A percentile compares a stretch with the other conserved stretches of the same genome.
phyloP scores from a whole-genome alignment of 2,888 invertebrate species.

The Lepidonotus clava region DNA sequence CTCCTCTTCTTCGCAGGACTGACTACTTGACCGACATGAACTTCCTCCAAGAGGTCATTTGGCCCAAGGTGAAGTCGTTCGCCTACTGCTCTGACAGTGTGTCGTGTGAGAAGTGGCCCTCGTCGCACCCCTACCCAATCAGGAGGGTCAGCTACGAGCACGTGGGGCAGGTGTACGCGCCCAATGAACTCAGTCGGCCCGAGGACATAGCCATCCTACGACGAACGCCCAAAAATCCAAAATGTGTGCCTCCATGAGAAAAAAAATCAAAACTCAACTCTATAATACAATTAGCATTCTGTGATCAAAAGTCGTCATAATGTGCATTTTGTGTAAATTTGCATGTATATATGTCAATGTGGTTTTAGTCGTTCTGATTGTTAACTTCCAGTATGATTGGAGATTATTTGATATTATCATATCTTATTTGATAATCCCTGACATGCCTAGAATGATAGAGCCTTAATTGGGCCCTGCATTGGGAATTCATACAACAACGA shows the following conservation, averaged over 20 bases:
- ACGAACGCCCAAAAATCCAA: background rate
- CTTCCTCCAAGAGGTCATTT: slow-evolving; percentile 62
- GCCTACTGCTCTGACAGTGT: slow-evolving; percentile 67
- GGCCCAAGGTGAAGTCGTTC: slow-evolving; percentile 63
- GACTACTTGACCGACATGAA: slow-evolving; percentile 66
- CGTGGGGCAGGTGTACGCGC: slow-evolving; percentile 64
- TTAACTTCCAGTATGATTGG: no score
- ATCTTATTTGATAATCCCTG: no score
- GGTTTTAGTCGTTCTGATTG: no score
- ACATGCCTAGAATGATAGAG: no score
- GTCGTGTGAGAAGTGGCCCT: slow-evolving; percentile 64
- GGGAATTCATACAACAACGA: no score
- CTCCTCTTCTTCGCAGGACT: background rate
- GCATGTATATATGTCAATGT: no score
- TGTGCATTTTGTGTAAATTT: no score
- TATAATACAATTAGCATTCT: no score
- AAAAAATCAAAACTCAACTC: no score
- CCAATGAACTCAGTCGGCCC: slow-evolving; percentile 58
- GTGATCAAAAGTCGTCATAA: no score
- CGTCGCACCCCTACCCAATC: slow-evolving; percentile 64
- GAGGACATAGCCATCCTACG: slow-evolving; percentile 55
- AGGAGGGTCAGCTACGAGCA: slow-evolving; percentile 63
- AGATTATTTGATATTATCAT: no score
- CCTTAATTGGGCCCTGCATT: no score
- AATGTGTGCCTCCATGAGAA: slow-evolving; percentile 51